Conservation (phyloP, 2,113 vertebrate genomes). For the Pitta sordida region DNA sequence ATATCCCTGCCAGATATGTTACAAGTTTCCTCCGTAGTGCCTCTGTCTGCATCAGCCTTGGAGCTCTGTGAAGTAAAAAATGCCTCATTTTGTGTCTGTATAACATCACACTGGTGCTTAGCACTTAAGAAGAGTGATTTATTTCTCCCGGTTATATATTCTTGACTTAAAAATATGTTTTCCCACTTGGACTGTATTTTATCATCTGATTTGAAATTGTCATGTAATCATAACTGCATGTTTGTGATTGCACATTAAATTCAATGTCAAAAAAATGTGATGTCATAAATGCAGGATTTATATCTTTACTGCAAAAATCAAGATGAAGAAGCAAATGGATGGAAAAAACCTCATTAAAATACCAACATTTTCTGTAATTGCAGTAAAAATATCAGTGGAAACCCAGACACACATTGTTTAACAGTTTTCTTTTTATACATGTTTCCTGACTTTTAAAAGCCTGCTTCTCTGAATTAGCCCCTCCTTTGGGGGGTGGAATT, state of each 20-base stretch:
- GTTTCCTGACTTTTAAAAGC: slow-evolving; percentile 43
- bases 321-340: not conserved
- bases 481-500: not conserved
- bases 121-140: not conserved
- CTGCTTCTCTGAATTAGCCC: not conserved
- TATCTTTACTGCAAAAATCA: slow-evolving; percentile 38
- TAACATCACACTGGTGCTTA: not conserved
- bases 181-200: not conserved
- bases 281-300: slow-evolving; percentile 26
- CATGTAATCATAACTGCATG: not conserved
- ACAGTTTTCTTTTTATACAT: slow-evolving; percentile 34
- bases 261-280: slow-evolving; percentile 50
- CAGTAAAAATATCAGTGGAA: slow-evolving; percentile 24
- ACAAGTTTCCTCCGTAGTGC: not conserved
- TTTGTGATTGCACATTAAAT: slow-evolving; percentile 24
- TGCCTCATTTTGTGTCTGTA: not conserved
- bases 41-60: not conserved
- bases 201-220: not conserved
- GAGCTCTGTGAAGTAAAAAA: not conserved
- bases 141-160: not conserved
- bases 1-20: not conserved
- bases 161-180: not conserved
- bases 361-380: slow-evolving; percentile 20
- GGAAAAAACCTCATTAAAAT: slow-evolving; percentile 13
- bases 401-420: slow-evolving; percentile 34